phyloP scores from a whole-genome alignment of 2,797 vertebrate species.

The Luscinia luscinia region DNA sequence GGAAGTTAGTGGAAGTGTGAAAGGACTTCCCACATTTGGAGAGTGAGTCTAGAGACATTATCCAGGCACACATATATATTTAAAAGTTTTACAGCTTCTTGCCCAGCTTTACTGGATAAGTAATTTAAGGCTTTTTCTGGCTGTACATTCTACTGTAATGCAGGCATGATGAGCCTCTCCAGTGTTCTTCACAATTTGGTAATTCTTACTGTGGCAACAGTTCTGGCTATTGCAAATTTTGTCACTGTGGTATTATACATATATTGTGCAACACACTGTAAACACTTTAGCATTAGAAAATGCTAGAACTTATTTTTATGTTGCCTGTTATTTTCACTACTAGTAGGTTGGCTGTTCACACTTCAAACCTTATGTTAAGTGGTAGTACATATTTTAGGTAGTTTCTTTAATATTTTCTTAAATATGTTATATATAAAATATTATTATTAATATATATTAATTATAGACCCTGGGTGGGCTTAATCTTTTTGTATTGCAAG shows the following conservation, averaged over 20 bases:
- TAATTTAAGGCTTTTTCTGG: not conserved
- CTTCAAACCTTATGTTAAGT: not conserved
- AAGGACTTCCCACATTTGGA: not conserved
- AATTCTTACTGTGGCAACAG: not conserved
- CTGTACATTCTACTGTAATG: not conserved
- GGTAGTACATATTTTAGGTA: not conserved
- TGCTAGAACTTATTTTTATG: not conserved
- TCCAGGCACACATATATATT: accelerated
- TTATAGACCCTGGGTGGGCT: not conserved
- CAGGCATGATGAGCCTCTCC: not conserved
- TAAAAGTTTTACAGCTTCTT: not conserved
- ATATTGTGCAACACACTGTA: not conserved
- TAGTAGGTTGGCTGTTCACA: not conserved
- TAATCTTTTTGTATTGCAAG: not conserved
- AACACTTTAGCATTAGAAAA: not conserved
- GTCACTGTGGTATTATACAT: not conserved
- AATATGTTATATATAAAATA: not conserved
- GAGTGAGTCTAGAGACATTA: not conserved
- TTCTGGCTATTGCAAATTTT: not conserved
- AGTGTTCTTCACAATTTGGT: not conserved
- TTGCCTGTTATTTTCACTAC: not conserved
- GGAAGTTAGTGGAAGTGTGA: not conserved
- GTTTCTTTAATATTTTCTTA: not conserved
- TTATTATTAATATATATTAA: not conserved
- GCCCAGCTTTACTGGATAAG: not conserved